Conservation (phyloP, 2,113 vertebrate species). For the Larimichthys polyactis region DNA sequence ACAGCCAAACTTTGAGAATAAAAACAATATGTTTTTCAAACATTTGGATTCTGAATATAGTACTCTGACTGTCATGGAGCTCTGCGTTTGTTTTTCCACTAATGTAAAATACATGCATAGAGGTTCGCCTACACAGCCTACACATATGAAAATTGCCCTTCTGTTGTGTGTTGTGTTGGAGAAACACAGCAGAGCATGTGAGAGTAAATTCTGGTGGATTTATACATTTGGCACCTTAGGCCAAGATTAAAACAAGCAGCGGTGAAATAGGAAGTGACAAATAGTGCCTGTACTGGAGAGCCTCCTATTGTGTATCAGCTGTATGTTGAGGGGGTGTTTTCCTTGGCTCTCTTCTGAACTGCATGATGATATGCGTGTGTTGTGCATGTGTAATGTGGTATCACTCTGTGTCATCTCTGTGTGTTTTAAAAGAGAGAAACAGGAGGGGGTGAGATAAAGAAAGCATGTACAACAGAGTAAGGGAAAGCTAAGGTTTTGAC, state of each 20-base stretch:
- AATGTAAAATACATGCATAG: constrained; percentile 18
- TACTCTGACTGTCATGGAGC: constrained; percentile 9
- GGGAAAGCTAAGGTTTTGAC: constrained; percentile 25
- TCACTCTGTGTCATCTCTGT: constrained; percentile 31
- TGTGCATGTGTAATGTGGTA: constrained; percentile 29
- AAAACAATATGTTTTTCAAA: not conserved
- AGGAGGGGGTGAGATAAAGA: constrained; percentile 16
- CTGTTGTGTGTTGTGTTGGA: constrained; percentile 47
- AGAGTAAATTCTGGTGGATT: constrained; percentile 53
- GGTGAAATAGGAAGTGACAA: constrained; percentile 68
- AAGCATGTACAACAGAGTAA: constrained; percentile 8
- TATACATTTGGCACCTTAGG: constrained; percentile 65
- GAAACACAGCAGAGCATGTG: constrained; percentile 30
- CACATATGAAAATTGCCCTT: constrained; percentile 58
- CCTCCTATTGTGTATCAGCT: constrained; percentile 39
- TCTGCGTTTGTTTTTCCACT: constrained; percentile 23
- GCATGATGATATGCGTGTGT: constrained; percentile 12
- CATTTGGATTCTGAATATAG: not conserved
- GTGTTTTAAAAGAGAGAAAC: not conserved
- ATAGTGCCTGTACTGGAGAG: constrained; percentile 36
- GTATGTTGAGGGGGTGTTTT: constrained; percentile 41
- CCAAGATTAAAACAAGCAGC: constrained; percentile 61
- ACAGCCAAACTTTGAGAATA: not conserved
- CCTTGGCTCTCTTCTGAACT: constrained; percentile 24
- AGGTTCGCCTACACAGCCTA: constrained; percentile 48